A percentile compares a stretch with the other conserved stretches of the same genome.
These are phyloP conservation scores for Battus philenor DNA, from an alignment of 1,140 invertebrate species.

Conservation along the genomic window DNA sequence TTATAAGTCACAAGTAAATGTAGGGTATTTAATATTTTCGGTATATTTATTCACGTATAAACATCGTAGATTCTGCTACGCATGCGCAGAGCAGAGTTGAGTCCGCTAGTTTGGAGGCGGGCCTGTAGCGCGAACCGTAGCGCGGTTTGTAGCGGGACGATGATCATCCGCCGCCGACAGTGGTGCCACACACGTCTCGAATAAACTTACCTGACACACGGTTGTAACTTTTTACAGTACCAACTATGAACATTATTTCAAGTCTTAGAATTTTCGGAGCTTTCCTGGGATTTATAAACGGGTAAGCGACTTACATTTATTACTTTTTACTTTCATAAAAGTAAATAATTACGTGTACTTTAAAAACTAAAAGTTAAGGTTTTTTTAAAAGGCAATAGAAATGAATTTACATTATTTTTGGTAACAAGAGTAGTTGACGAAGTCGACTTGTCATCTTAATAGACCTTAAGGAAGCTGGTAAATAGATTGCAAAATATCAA, in stretches of 20 bases:
- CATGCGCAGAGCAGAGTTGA: slow-evolving; percentile 3
- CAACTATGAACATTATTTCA: neutral
- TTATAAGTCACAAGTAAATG: no score
- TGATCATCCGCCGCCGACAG: slow-evolving; percentile 25
- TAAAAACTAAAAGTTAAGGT: no score
- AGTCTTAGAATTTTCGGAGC: neutral
- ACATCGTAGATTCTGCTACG: slow-evolving; percentile 1
- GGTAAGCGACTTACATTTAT: neutral
- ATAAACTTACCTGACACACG: slow-evolving; percentile 9
- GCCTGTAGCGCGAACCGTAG: slow-evolving; percentile 31
- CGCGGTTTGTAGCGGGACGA: slow-evolving; percentile 30
- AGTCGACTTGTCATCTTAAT: slow-evolving; percentile 8
- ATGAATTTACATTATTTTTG: no score
- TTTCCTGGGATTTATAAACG: neutral
- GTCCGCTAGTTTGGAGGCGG: slow-evolving; percentile 22
- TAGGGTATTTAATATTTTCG: slow-evolving; percentile 1
- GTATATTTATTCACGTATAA: slow-evolving; percentile 1
- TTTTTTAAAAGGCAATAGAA: no score
- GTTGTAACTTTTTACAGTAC: slow-evolving; percentile 4
- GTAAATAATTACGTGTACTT: no score
- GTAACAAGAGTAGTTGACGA: no score
- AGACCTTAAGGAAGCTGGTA: slow-evolving; percentile 2
- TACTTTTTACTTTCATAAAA: no score
- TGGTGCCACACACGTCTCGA: slow-evolving; percentile 26
- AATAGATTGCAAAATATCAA: slow-evolving; percentile 11